Evolutionary conservation across 2,113 vertebrate species (phyloP), one percentile per base, ranked within the genome.

Genomic region (Sturnus vulgaris): DNA sequence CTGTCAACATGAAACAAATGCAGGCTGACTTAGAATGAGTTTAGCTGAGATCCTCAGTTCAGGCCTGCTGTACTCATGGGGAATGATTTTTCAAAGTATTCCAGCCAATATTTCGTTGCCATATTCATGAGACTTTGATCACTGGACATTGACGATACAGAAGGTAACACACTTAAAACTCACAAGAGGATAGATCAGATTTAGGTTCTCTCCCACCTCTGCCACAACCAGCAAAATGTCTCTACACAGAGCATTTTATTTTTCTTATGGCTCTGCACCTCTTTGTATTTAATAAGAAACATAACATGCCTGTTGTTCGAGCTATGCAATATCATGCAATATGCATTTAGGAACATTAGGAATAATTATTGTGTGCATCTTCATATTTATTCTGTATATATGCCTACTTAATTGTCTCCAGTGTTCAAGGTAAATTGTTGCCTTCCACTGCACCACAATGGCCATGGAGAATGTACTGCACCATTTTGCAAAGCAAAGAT

Each of bases 91-190:
- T 57, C 33, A 37, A 17, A 73, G 44, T 35, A 63, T 66, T 80
- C 35, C 69, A 47, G 55, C 21, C 52, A 11, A 6, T 63, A 20
- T 86, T 86, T 18, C 8, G 1, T 23, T 47, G 88, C 60, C 7
- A 30, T 59, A 60, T 56, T 66, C 44, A 46, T 86, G 56, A 86
- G 60, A 10, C 57, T 78, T 39, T 86, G 81, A 71, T 92, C 49
- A 35, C 10, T 0, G 0, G 39, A 22, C 15, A 3, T 2, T 5
- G 39, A 8, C 47, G 42, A 15, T 12, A 16, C 46, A 30, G 52
- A 52, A 85, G 31, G 81, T 16, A 75, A 61, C n/a, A 56, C 11
- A 16, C 86, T 80, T 86, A 56, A 80, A 69, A 61, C 25, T 85
- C 63, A 17, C 46, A 53, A 25, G 68, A 65, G 44, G 6, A 37